These are phyloP conservation scores for Tarsius wallacei DNA, from an alignment of 2,797 vertebrate genomes.

Conservation along the genomic window DNA sequence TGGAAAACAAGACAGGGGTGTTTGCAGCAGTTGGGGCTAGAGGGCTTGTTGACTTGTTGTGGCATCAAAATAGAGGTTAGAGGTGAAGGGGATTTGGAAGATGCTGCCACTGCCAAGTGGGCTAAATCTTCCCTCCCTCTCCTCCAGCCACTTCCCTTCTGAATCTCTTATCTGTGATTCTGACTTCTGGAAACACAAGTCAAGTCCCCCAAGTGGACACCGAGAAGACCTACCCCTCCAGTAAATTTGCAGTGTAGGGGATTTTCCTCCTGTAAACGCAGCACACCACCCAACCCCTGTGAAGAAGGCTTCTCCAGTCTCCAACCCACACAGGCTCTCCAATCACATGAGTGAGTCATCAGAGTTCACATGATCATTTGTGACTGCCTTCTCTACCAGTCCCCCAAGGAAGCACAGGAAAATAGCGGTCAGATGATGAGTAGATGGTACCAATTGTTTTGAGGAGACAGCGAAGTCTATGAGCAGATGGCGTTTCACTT, in stretches of 20 bases:
- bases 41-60: not conserved
- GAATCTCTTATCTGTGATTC: not conserved
- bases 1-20: not conserved
- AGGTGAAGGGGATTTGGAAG: not conserved
- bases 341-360: not conserved
- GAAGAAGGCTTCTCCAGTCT: not conserved
- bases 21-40: not conserved
- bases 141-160: not conserved
- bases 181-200: not conserved
- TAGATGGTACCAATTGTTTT: not conserved
- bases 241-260: not conserved
- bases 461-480: not conserved
- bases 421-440: not conserved
- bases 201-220: not conserved
- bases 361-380: not conserved
- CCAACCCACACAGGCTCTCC: not conserved
- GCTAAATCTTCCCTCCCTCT: not conserved
- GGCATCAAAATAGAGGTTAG: not conserved
- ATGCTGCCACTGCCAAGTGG: not conserved
- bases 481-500: not conserved
- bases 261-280: not conserved
- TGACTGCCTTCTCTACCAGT: not conserved
- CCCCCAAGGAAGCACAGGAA: not conserved
- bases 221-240: not conserved
- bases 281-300: not conserved